phyloP scores from a whole-genome alignment of 1,140 invertebrate species.

The Zophobas morio region DNA sequence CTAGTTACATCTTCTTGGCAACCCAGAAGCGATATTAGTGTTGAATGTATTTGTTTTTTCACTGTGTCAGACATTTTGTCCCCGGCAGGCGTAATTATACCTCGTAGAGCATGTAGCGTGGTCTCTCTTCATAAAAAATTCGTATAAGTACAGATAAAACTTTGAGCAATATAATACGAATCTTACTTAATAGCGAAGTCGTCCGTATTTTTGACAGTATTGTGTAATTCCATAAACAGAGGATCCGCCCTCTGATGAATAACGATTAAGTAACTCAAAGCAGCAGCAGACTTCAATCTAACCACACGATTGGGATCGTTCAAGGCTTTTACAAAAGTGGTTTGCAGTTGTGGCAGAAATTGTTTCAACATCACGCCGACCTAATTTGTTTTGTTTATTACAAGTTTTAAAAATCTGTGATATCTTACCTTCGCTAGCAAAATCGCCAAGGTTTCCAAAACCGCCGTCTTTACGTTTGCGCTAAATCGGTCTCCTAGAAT shows the following conservation, averaged over 20 bases:
- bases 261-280: conserved; percentile 89
- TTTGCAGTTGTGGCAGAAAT: conserved; percentile 98
- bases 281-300: conserved; percentile 89
- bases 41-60: conserved; percentile 82
- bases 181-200: conserved; percentile 82
- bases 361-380: conserved; percentile 95
- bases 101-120: conserved; percentile 90
- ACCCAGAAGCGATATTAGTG: conserved; percentile 79
- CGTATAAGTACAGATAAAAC: background rate
- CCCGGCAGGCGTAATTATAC: conserved; percentile 86
- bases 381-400: conserved; percentile 67
- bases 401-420: background rate
- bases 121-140: conserved; percentile 79
- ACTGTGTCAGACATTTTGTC: conserved; percentile 90
- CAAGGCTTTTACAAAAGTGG: conserved; percentile 95
- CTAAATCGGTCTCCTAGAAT: conserved; percentile 97
- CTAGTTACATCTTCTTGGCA: conserved; percentile 87
- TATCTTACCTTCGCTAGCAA: conserved; percentile 86
- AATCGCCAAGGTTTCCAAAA: conserved; percentile 93
- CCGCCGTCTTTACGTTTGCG: conserved; percentile 94
- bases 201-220: conserved; percentile 86
- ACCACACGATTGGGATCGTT: conserved; percentile 91
- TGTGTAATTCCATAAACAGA: conserved; percentile 92
- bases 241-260: conserved; percentile 93
- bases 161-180: conserved; percentile 14